Evolutionary conservation across 1,140 invertebrate genomes (phyloP).

Genomic region (Atta colombica): DNA sequence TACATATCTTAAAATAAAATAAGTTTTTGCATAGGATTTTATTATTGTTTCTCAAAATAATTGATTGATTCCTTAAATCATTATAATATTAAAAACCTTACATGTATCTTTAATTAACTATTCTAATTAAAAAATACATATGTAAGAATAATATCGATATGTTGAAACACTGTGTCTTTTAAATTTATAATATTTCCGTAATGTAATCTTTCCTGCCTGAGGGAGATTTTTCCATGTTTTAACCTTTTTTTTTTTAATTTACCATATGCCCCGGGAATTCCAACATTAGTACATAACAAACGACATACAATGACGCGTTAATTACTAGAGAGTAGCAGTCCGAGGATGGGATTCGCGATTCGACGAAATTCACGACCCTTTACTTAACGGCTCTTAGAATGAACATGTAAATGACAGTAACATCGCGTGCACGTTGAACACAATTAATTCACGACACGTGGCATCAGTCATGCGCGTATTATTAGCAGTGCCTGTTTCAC

Average conservation of each 20-base stretch:
- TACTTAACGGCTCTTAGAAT: slow-evolving; percentile 42
- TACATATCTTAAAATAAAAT: neutral
- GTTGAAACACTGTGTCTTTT: neutral
- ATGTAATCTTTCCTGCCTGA: neutral
- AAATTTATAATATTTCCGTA: neutral
- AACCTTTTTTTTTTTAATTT: slow-evolving; percentile 12
- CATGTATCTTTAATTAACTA: neutral
- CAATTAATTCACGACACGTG: slow-evolving; percentile 49
- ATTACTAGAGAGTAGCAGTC: slow-evolving; percentile 28
- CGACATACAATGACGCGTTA: slow-evolving; percentile 17
- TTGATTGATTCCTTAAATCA: neutral
- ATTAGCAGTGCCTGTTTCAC: slow-evolving; percentile 5
- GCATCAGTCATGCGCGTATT: slow-evolving; percentile 38
- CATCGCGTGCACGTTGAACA: neutral
- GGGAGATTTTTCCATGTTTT: neutral
- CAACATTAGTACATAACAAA: neutral
- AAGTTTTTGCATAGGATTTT: neutral
- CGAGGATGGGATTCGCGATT: slow-evolving; percentile 3
- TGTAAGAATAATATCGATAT: neutral
- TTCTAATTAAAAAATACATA: neutral
- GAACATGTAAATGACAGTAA: slow-evolving; percentile 51
- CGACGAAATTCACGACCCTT: slow-evolving; percentile 33
- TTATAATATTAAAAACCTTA: neutral
- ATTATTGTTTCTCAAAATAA: neutral
- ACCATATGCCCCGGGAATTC: neutral